Evolutionary conservation across 2,888 invertebrate genomes (phyloP).

Genomic region (Rhingia campestris): DNA sequence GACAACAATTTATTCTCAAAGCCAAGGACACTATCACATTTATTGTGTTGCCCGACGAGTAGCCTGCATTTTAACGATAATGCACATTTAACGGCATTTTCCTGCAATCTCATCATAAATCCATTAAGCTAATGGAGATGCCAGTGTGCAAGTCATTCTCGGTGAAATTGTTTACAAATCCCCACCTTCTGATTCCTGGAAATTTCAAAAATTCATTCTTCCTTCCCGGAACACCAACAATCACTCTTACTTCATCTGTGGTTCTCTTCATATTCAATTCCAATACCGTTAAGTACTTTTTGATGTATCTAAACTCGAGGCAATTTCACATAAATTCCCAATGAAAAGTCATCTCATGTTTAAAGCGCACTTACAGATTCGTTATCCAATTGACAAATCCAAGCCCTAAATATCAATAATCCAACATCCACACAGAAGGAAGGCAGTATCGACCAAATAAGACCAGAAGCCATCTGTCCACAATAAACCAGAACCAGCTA

Average conservation of each 20-base stretch:
- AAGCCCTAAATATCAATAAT: background rate
- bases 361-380: background rate
- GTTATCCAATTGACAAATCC: background rate
- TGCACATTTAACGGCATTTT: conserved; percentile 12
- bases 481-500: background rate
- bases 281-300: background rate
- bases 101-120: background rate
- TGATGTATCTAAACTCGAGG: background rate
- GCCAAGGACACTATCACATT: background rate
- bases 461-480: conserved; percentile 18
- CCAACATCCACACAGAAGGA: background rate
- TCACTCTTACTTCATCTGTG: background rate
- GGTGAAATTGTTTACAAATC: too few relatives aligned
- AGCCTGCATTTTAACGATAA: conserved; percentile 7
- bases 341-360: background rate
- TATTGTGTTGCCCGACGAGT: background rate
- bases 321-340: background rate
- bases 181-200: too few relatives aligned
- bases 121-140: conserved; percentile 8
- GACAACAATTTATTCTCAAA: background rate
- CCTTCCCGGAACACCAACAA: too few relatives aligned
- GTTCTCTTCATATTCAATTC: background rate
- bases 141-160: background rate
- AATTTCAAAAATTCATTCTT: too few relatives aligned
- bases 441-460: conserved; percentile 24